phyloP scores from a whole-genome alignment of 2,888 invertebrate species.

The Drosophila subsilvestris region DNA sequence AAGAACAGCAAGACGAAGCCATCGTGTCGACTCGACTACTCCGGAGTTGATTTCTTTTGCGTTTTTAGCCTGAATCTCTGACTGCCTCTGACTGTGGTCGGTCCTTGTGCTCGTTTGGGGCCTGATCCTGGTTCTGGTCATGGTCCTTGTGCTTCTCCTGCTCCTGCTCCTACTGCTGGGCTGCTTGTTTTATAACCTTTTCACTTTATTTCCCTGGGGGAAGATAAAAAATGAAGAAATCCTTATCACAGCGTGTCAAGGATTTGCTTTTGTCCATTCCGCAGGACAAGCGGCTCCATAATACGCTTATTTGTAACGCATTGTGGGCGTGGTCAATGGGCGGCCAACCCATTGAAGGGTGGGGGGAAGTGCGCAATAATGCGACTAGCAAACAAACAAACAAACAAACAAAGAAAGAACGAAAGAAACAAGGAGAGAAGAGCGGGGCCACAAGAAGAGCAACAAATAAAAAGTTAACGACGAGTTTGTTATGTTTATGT shows the following conservation, averaged over 20 bases:
- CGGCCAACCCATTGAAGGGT: slow-evolving; percentile 13
- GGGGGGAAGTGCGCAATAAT: slow-evolving; percentile 62
- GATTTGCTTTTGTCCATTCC: slow-evolving; percentile 79
- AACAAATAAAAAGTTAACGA: slow-evolving; percentile 81
- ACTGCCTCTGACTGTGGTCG: slow-evolving; percentile 10
- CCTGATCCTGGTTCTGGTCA: too few species aligned
- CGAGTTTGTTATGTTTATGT: slow-evolving; percentile 80
- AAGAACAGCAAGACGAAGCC: slow-evolving; percentile 44
- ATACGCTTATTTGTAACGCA: slow-evolving; percentile 80
- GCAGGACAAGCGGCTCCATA: slow-evolving; percentile 74
- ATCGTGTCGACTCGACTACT: slow-evolving; percentile 23
- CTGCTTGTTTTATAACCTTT: slow-evolving; percentile 82
- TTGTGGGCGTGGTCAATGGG: slow-evolving; percentile 62
- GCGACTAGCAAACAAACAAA: slow-evolving; percentile 63
- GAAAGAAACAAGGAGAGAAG: neutral
- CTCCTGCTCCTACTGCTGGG: slow-evolving; percentile 35
- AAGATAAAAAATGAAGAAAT: slow-evolving; percentile 82
- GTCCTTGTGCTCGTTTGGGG: slow-evolving; percentile 12
- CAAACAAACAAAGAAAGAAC: slow-evolving; percentile 15
- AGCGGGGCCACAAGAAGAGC: slow-evolving; percentile 50
- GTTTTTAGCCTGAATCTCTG: slow-evolving; percentile 39
- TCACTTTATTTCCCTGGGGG: slow-evolving; percentile 81
- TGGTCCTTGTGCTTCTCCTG: slow-evolving; percentile 21
- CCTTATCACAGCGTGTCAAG: slow-evolving; percentile 82
- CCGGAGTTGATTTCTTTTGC: slow-evolving; percentile 55